These are phyloP conservation scores for Myrmecophaga tridactyla DNA, from an alignment of 2,113 vertebrate genomes.

Conservation along the genomic window DNA sequence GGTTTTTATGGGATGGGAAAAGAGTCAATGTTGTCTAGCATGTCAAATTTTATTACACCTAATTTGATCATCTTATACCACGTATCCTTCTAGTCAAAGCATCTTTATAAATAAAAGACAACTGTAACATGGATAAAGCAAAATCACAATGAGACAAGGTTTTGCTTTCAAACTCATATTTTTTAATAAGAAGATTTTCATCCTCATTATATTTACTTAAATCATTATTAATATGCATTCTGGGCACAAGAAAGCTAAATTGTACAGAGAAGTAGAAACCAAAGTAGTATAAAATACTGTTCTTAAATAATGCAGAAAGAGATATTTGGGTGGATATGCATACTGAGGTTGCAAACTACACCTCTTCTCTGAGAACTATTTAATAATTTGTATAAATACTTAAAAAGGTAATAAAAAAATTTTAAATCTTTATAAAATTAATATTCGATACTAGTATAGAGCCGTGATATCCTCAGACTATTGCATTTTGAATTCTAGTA, in stretches of 20 bases:
- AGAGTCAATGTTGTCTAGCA: background rate
- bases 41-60: background rate
- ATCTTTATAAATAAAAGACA: slow-evolving; percentile 32
- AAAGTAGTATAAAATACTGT: background rate
- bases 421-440: background rate
- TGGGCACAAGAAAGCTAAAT: slow-evolving; percentile 7
- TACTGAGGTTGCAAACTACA: background rate
- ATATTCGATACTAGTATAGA: background rate
- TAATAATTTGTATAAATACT: slow-evolving; percentile 4
- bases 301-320: background rate
- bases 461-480: background rate
- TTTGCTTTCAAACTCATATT: background rate
- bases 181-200: slow-evolving; percentile 32
- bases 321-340: background rate
- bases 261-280: slow-evolving; percentile 12
- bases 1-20: slow-evolving; percentile 14
- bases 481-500: background rate
- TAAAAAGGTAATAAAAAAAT: background rate
- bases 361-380: background rate
- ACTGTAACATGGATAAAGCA: background rate
- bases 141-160: background rate
- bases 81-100: background rate
- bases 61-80: background rate
- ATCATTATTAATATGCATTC: background rate
- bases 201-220: slow-evolving; percentile 36